These are phyloP conservation scores for Omphaloscelis lunosa DNA, from an alignment of 2,888 invertebrate species.

Conservation along the genomic window DNA sequence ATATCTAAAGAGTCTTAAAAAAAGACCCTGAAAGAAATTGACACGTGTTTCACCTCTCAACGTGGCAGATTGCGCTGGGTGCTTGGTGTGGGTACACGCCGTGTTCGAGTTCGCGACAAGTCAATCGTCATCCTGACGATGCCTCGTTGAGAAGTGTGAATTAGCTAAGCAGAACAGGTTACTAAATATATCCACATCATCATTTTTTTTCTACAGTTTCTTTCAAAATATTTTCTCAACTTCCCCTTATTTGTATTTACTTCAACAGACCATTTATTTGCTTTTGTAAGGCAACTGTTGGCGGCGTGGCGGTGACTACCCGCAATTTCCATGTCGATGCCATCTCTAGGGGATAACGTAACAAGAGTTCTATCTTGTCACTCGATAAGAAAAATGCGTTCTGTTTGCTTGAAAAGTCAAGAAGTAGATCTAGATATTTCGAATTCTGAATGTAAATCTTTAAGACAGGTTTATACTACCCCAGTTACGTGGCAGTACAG, in stretches of 20 bases:
- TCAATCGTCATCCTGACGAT: no score
- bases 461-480: no score
- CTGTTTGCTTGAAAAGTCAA: background rate
- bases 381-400: slow-evolving; percentile 15
- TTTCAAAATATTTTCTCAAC: background rate
- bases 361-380: slow-evolving; percentile 23
- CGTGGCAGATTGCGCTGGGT: no score
- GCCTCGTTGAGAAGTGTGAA: no score
- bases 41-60: no score
- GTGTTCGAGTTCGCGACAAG: no score
- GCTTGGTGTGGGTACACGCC: no score
- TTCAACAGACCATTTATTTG: slow-evolving; percentile 25
- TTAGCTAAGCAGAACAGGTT: no score
- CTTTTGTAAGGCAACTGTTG: slow-evolving; percentile 17
- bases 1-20: no score
- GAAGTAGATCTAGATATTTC: background rate
- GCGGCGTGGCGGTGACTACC: slow-evolving; percentile 14
- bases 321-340: slow-evolving; percentile 56
- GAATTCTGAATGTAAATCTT: background rate
- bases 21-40: no score
- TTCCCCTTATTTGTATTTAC: background rate
- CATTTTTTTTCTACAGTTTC: background rate
- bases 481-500: no score
- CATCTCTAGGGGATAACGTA: slow-evolving; percentile 43
- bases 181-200: no score